Base-by-base conservation (phyloP, 2,888 invertebrate species). In the Atherix ibis region DNA sequence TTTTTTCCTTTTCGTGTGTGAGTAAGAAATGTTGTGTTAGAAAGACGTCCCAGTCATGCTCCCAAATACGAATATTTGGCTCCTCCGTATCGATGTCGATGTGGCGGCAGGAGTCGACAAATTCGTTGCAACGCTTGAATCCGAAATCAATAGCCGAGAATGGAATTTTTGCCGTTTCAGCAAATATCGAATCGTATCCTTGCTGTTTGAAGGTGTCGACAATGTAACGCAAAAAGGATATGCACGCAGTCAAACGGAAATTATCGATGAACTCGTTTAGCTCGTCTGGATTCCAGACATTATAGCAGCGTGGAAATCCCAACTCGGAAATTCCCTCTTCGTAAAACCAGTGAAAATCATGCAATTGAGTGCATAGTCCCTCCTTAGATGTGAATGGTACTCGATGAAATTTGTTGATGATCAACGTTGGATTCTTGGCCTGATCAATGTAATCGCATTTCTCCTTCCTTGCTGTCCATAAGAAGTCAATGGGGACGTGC, bases 371-470 rank as follows among this genome's bases (percentile, higher is more conserved):
- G 43, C 83, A 82, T 19, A 88, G 58, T 3, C 87, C 87, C 56
- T 89, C 89, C 68, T 94, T 94, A 1, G 91, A 88, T 1, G 92
- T 91, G 53, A 92, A 92, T 33, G 80, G 71, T 2, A 88, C 85
- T 48, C 83, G 72, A 45, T 78, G 79, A 58, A 83, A 91, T 48
- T 91, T 77, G 56, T 76, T 77, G 48, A 81, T 74, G 35, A 79
- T 65, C 54, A 80, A 80, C 27, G 73, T 68, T 38, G 71, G 71
- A 46, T 61, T 62, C 37, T 53, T 58, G 4, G 55, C 52, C 41
- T 58, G 53, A 40, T 62, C 60, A 12, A 58, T 51, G 42, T 57
- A 58, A 38, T 62, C 61, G 36, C 54, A 52, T 58, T 76, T 79
- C 44, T 89, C 88, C 38, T 82, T 73, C 43, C 83, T 76, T 36